Evolutionary conservation across 2,113 vertebrate species (phyloP), one percentile per base, ranked within the genome.

Genomic region (Oryzias javanicus): DNA sequence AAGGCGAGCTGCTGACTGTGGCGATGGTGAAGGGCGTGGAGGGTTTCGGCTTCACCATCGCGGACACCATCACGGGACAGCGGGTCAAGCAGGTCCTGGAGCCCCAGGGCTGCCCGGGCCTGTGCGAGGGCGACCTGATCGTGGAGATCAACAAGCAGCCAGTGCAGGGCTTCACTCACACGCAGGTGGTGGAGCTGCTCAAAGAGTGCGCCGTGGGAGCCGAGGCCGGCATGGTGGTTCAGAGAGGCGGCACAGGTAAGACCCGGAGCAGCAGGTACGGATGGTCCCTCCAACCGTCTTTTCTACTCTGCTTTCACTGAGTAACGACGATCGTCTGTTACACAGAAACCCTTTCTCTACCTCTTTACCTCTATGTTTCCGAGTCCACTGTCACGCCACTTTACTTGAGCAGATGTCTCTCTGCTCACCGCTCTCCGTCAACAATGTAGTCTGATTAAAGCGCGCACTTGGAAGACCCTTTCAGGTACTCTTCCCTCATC

Each of bases 41-140:
- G 70, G 97, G 97, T 56, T 99, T 99, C 80, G 97, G 97, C 83
- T 99, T 99, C 92, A 98, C 97, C 58, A 96, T 99, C 72, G 97
- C 97, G 3, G 97, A 99, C 92, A 95, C 95, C 79, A 90, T 93
- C 42, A 92, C 93, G 57, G 96, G 96, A 80, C 97, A 99, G 90
- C 90, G 96, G 25, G 96, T 99, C 81, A 98, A 98, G 90, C 96
- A 99, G 83, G 94, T 99, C 84, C 92, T 98, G 91, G 97, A 98
- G 89, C 92, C 96, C 71, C 94, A 94, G 91, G 96, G 97, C 88
- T 98, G 97, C 86, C 95, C 95, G 57, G 96, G 96, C 66, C 93
- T 99, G 77, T 94, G 93, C 78, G 96, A 98, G 93, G 95, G 96
- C 0, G 97, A 99, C 91, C 94, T 99, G 78, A 96, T 99, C 78